A percentile compares a stretch with the other conserved stretches of the same genome.
phyloP scores from a whole-genome alignment of 1,140 invertebrate species.

The Drosophila bocqueti region DNA sequence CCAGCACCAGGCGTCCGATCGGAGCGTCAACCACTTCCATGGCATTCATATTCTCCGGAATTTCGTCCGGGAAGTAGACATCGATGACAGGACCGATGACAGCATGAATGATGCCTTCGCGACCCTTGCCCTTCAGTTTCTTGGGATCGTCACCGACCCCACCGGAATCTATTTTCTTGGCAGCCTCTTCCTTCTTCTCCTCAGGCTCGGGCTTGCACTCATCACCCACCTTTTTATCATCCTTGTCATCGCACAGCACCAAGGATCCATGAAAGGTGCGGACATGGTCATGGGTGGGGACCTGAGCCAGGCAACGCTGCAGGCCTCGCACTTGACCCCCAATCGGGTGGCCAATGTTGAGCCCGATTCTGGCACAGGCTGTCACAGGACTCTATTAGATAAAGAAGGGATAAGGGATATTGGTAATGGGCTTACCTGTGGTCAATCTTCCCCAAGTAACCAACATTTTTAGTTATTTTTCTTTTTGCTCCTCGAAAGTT shows the following conservation, averaged over 20 bases:
- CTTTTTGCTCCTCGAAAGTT: neutral
- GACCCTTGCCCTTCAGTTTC: constrained; percentile 29
- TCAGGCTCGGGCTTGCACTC: neutral
- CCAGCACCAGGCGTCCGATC: constrained; percentile 90
- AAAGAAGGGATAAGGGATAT: neutral
- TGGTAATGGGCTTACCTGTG: neutral
- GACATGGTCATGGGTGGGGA: neutral
- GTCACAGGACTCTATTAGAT: neutral
- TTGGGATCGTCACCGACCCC: constrained; percentile 1
- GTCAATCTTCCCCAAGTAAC: constrained; percentile 21
- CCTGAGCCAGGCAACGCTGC: neutral
- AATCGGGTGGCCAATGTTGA: constrained; percentile 2
- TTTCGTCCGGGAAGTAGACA: constrained; percentile 92
- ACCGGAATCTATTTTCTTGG: neutral
- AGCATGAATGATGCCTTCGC: constrained; percentile 69
- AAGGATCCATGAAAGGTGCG: constrained; percentile 14
- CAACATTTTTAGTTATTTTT: neutral
- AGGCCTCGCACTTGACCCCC: neutral
- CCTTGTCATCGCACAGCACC: constrained; percentile 4
- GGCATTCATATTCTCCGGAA: constrained; percentile 94
- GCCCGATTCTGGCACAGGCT: constrained; percentile 20
- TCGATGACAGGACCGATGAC: constrained; percentile 96
- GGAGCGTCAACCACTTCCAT: constrained; percentile 89
- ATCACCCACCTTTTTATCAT: neutral
- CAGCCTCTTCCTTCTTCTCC: neutral